Conservation (phyloP, 2,797 vertebrate genomes). For the Liasis olivaceus region DNA sequence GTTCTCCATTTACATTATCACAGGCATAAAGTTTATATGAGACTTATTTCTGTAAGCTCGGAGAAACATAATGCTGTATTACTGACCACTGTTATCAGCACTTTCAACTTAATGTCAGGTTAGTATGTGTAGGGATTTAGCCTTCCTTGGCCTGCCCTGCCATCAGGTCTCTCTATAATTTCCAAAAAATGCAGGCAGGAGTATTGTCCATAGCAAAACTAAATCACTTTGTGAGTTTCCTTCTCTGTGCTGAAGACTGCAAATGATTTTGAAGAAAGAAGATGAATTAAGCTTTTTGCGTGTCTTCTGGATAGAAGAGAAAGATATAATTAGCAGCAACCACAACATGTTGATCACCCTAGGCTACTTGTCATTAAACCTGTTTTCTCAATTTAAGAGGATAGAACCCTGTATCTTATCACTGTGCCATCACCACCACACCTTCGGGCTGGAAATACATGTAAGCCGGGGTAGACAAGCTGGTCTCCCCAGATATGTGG, state of each 20-base stretch:
- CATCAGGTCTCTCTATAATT: background rate
- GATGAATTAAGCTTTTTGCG: background rate
- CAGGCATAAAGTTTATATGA: background rate
- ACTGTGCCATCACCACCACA: background rate
- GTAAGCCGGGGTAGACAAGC: background rate
- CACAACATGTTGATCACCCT: background rate
- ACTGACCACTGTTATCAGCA: background rate
- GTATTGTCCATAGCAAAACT: background rate
- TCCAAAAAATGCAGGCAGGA: background rate
- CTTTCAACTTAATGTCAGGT: background rate
- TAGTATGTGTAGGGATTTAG: background rate
- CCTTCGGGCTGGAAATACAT: background rate
- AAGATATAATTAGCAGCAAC: background rate
- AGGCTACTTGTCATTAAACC: background rate
- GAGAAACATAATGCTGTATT: background rate
- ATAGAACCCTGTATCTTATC: background rate
- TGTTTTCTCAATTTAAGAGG: background rate
- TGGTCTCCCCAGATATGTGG: background rate
- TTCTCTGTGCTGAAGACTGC: background rate
- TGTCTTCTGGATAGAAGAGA: background rate
- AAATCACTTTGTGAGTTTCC: background rate
- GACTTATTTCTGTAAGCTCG: background rate
- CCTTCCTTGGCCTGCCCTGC: background rate
- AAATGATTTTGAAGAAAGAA: background rate
- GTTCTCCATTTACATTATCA: background rate